Percentiles rank a stretch among this genome's conserved stretches.
Conservation (phyloP, 1,140 invertebrate species). For the Drosophila repletoides region DNA sequence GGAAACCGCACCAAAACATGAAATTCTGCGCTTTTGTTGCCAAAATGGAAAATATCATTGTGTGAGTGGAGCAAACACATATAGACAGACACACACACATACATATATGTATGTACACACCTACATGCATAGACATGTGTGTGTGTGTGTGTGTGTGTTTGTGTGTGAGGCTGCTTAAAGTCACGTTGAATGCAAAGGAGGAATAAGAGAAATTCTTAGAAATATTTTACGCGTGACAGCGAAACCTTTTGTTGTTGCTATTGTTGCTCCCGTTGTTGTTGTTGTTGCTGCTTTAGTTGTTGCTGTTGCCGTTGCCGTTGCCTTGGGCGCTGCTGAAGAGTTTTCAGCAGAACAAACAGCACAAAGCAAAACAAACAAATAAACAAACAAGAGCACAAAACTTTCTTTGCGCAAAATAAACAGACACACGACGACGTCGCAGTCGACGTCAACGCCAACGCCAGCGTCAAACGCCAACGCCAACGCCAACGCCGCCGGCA, state of each 20-base stretch:
- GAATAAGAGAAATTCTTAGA: slow-evolving; percentile 58
- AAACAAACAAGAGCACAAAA: slow-evolving; percentile 49
- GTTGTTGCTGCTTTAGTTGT: not conserved
- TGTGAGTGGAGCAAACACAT: no score
- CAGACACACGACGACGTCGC: slow-evolving; percentile 11
- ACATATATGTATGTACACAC: not conserved
- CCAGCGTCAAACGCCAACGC: not conserved
- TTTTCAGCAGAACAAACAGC: slow-evolving; percentile 66
- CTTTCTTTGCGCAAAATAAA: slow-evolving; percentile 38
- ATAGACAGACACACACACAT: not conserved
- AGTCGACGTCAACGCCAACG: not conserved
- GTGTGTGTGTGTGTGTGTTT: slow-evolving; percentile 10
- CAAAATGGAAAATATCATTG: slow-evolving; percentile 24
- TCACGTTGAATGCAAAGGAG: slow-evolving; percentile 70
- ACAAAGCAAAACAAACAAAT: slow-evolving; percentile 55
- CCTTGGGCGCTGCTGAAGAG: slow-evolving; percentile 48
- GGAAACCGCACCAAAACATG: slow-evolving; percentile 23
- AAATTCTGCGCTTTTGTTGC: slow-evolving; percentile 37
- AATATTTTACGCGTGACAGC: slow-evolving; percentile 75
- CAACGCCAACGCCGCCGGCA: not conserved
- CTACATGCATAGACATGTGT: not conserved
- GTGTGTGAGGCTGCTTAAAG: slow-evolving; percentile 35
- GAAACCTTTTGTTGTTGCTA: slow-evolving; percentile 48
- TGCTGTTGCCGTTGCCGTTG: slow-evolving; percentile 31
- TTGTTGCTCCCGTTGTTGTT: slow-evolving; percentile 6